phyloP scores from a whole-genome alignment of 2,888 invertebrate genomes.

The Oxystoma pomonae region DNA sequence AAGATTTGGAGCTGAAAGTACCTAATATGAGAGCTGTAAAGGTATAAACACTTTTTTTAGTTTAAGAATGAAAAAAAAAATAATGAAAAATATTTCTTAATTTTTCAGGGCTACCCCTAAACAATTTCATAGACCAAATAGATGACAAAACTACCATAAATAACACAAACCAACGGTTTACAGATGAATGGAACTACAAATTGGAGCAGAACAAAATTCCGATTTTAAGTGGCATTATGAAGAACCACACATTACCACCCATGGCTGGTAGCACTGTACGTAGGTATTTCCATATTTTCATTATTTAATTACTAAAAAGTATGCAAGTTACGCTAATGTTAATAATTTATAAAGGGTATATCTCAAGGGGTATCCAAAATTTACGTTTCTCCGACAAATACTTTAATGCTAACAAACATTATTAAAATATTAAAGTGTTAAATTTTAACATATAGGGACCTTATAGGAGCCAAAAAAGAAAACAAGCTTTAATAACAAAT shows the following conservation, averaged over 20 bases:
- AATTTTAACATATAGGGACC: too few species aligned
- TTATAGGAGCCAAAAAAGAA: too few species aligned
- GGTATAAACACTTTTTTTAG: too few species aligned
- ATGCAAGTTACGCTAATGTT: not conserved
- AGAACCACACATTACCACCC: constrained; percentile 46
- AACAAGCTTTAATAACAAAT: too few species aligned
- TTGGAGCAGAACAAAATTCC: constrained; percentile 39
- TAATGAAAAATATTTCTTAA: not conserved
- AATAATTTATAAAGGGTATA: too few species aligned
- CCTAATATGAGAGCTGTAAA: too few species aligned
- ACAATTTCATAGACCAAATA: constrained; percentile 1
- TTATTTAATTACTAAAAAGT: not conserved
- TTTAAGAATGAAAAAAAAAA: not conserved
- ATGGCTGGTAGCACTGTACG: constrained; percentile 45
- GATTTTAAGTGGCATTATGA: constrained; percentile 34
- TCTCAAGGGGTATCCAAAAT: too few species aligned
- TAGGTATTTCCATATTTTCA: constrained; percentile 33
- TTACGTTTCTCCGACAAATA: too few species aligned
- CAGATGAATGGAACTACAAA: constrained; percentile 45
- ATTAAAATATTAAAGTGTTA: too few species aligned
- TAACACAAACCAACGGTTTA: constrained; percentile 31
- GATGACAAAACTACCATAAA: not conserved
- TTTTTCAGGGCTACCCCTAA: not conserved
- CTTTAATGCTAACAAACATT: too few species aligned
- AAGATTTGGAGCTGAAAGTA: too few species aligned